A percentile compares a stretch with the other conserved stretches of the same genome.
phyloP scores from a whole-genome alignment of 1,140 invertebrate species.

The Lucilia cuprina region DNA sequence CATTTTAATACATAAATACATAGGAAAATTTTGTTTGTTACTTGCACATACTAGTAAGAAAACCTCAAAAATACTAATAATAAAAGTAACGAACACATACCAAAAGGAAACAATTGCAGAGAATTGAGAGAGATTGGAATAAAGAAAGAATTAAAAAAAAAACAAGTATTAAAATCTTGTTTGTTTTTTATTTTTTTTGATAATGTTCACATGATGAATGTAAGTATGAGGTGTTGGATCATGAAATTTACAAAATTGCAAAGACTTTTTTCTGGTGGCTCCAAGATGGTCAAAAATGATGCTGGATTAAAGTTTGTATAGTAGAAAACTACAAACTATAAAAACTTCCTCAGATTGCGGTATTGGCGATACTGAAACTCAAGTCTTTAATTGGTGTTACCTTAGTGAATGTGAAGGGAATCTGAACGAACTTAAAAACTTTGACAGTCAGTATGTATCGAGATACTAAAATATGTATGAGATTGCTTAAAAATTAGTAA shows the following conservation, averaged over 20 bases:
- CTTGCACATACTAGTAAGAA: not conserved
- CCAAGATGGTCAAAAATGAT: too few relatives aligned
- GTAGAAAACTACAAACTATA: too few relatives aligned
- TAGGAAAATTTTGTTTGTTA: not conserved
- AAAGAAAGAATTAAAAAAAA: not conserved
- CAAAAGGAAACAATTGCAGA: not conserved
- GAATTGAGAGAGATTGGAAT: not conserved
- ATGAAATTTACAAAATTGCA: not conserved
- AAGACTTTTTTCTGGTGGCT: too few relatives aligned
- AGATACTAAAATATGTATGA: too few relatives aligned
- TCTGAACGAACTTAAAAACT: too few relatives aligned
- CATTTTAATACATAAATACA: not conserved
- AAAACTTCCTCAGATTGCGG: too few relatives aligned
- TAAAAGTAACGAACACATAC: not conserved
- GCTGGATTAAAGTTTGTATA: too few relatives aligned
- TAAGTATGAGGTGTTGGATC: not conserved
- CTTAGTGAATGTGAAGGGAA: too few relatives aligned
- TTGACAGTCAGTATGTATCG: too few relatives aligned
- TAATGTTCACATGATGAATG: not conserved
- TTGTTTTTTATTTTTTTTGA: not conserved
- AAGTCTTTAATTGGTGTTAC: too few relatives aligned
- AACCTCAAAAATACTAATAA: not conserved
- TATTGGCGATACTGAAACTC: too few relatives aligned
- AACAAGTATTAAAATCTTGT: not conserved
- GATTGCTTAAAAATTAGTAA: too few relatives aligned